phyloP scores from a whole-genome alignment of 2,113 vertebrate species.

The Triplophysa siluroides region DNA sequence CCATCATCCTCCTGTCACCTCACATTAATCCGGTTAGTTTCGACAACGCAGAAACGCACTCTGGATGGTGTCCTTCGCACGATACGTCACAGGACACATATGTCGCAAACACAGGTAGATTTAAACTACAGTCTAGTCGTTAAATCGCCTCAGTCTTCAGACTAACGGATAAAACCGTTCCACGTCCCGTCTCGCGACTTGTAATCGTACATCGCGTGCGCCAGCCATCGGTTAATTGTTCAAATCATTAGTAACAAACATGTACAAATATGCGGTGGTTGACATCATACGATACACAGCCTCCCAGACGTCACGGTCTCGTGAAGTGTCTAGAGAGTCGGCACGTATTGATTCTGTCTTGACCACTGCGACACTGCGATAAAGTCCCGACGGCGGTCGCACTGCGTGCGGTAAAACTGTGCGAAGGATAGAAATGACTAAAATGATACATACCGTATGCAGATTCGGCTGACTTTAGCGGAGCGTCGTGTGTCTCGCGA shows the following conservation, averaged over 20 bases:
- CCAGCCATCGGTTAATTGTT: background rate
- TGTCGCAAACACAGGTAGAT: constrained; percentile 26
- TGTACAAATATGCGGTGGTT: constrained; percentile 34
- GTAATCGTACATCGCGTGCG: background rate
- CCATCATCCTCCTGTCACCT: background rate
- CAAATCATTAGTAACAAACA: constrained; percentile 19
- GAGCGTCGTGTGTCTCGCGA: constrained; percentile 42
- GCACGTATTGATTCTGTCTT: background rate
- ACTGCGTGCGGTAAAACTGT: background rate
- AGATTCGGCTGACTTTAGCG: constrained; percentile 45
- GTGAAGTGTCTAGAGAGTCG: background rate
- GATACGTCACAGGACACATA: background rate
- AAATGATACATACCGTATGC: constrained; percentile 54
- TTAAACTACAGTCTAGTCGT: constrained; percentile 21
- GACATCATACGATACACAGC: constrained; percentile 27
- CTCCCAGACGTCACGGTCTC: constrained; percentile 25
- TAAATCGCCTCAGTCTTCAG: constrained; percentile 28
- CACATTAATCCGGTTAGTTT: constrained; percentile 51
- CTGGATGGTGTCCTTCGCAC: background rate
- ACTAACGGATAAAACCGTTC: background rate
- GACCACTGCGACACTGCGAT: constrained; percentile 33
- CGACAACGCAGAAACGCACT: constrained; percentile 30
- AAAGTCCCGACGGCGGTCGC: background rate
- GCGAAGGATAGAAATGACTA: background rate
- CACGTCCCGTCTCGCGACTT: background rate